phyloP scores from a whole-genome alignment of 2,797 vertebrate genomes.

The Hippopotamyrus pictus region DNA sequence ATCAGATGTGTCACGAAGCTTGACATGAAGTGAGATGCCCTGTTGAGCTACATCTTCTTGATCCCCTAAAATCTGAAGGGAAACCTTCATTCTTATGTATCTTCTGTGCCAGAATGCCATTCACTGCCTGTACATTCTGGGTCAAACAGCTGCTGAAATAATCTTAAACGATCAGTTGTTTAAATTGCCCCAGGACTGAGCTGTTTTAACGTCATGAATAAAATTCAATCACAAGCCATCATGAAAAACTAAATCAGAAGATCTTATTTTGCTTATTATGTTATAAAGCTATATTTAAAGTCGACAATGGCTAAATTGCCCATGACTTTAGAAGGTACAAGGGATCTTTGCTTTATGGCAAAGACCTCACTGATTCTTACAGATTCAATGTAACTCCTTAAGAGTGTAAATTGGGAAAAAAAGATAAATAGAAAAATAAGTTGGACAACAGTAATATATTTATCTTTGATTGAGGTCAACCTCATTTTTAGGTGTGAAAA shows the following conservation, averaged over 20 bases:
- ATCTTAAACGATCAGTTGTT: neutral
- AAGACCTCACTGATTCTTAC: conserved; percentile 38
- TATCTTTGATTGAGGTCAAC: conserved; percentile 44
- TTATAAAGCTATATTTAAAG: neutral
- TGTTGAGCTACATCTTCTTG: neutral
- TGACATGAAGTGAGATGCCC: neutral
- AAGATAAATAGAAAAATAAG: conserved; percentile 33
- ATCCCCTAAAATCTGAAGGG: neutral
- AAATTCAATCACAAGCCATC: neutral
- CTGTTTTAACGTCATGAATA: neutral
- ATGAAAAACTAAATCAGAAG: neutral
- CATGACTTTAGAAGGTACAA: neutral
- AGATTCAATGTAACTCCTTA: conserved; percentile 50
- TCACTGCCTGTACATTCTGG: neutral
- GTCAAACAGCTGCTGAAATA: neutral
- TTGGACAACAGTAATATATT: conserved; percentile 39
- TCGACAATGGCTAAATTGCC: neutral
- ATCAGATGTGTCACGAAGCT: neutral
- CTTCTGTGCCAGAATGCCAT: neutral
- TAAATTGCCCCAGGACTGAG: neutral
- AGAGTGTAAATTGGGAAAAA: conserved; percentile 53
- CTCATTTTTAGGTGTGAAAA: conserved; percentile 49
- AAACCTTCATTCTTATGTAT: neutral
- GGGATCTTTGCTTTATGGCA: neutral
- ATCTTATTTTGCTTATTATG: neutral